Percentiles rank a stretch among this genome's conserved stretches.
Evolutionary conservation across 2,113 vertebrate genomes (phyloP).

Genomic region (Romanogobio albipinnatus): DNA sequence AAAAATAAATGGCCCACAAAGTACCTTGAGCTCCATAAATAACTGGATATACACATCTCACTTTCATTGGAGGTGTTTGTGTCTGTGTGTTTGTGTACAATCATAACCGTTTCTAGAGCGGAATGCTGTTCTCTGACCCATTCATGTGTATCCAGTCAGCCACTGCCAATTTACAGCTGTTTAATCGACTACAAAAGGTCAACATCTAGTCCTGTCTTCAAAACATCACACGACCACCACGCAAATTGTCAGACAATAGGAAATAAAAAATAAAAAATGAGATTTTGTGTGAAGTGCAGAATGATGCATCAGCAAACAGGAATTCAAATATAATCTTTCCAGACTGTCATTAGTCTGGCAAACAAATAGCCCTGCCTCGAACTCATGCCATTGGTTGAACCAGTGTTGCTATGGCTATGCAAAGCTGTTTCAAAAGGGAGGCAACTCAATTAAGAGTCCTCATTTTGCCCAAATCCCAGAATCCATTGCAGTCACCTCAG

Average conservation of each 20-base stretch:
- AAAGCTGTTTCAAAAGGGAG: background rate
- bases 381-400: background rate
- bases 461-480: background rate
- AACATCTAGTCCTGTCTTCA: background rate
- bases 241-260: background rate
- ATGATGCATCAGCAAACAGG: background rate
- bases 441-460: background rate
- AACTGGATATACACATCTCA: slow-evolving; percentile 43
- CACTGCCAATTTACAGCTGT: slow-evolving; percentile 8
- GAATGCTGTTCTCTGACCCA: slow-evolving; percentile 45
- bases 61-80: slow-evolving; percentile 16
- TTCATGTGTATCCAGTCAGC: slow-evolving; percentile 40
- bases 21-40: slow-evolving; percentile 41
- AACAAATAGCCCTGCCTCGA: background rate
- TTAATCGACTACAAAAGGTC: slow-evolving; percentile 13
- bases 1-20: slow-evolving; percentile 33
- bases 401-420: background rate
- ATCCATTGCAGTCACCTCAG: background rate
- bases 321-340: background rate
- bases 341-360: background rate
- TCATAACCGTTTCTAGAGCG: slow-evolving; percentile 21
- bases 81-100: background rate
- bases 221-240: background rate
- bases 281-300: background rate
- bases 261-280: background rate